Conservation (phyloP, 2,888 invertebrate genomes). For the Pammene aurita region DNA sequence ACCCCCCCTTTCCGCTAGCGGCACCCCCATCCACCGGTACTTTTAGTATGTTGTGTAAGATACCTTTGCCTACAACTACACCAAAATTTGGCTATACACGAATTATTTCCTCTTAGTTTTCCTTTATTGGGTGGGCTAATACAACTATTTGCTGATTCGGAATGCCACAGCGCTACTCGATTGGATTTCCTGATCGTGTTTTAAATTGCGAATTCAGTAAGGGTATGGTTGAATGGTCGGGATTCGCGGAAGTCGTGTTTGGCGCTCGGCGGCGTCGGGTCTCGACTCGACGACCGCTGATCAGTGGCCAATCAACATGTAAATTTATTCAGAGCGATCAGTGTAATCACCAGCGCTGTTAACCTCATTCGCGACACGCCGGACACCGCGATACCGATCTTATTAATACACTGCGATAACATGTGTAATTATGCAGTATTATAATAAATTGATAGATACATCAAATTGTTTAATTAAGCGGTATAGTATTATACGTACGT, state of each 20-base stretch:
- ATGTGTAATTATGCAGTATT: slow-evolving; percentile 38
- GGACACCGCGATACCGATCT: slow-evolving; percentile 65
- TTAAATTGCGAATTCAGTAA: slow-evolving; percentile 31
- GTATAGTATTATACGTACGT: slow-evolving; percentile 30
- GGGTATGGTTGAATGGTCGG: slow-evolving; percentile 22
- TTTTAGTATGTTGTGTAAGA: too few relatives aligned
- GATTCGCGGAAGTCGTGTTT: slow-evolving; percentile 13
- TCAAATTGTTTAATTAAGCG: slow-evolving; percentile 39
- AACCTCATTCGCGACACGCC: slow-evolving; percentile 73
- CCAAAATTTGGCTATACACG: too few relatives aligned
- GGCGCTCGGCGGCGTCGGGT: slow-evolving; percentile 16
- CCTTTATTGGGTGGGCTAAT: too few relatives aligned
- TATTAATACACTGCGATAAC: slow-evolving; percentile 58
- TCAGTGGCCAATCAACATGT: slow-evolving; percentile 75
- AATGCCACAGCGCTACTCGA: slow-evolving; percentile 24
- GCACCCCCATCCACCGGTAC: too few relatives aligned
- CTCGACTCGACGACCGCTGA: slow-evolving; percentile 59
- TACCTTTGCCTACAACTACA: too few relatives aligned
- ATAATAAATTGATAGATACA: slow-evolving; percentile 35
- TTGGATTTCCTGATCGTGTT: slow-evolving; percentile 34
- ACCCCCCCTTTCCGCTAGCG: too few relatives aligned
- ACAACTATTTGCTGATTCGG: slow-evolving; percentile 35
- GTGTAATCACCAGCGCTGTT: slow-evolving; percentile 75
- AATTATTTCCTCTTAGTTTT: too few relatives aligned
- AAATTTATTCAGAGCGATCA: slow-evolving; percentile 79